Base-by-base conservation (phyloP, 2,888 invertebrate genomes). In the Hartigia nigra region DNA sequence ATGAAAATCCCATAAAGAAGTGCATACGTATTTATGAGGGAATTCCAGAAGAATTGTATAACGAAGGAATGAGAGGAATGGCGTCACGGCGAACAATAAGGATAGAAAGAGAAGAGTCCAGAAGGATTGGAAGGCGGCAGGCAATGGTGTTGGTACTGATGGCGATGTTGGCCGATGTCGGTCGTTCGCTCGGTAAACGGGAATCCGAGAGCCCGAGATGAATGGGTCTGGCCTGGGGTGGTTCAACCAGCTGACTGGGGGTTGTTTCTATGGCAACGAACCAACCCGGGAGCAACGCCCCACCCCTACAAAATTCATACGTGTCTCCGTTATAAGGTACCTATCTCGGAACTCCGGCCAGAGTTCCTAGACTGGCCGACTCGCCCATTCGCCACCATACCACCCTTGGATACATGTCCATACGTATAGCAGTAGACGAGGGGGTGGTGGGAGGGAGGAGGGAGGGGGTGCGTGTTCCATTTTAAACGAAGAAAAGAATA, bases 181-280 rank as follows among this genome's bases (percentile, higher is more conserved):
- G 85, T 85, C 85, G 86, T 83, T 85, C 85, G 88, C 84, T 85
- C 84, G 86, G 83, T 82, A 86, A 84, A 84, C 81, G 80, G 81
- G 80, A 55, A 9, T 9, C 75, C 80, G 80, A 76, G 79, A 80
- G 74, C 81, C 76, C 81, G 83, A 87, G 87, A 90, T 90, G 90
- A 90, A 91, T 91, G 90, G 85, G 86, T 88, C 86, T 87, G 84
- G 83, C 84, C 83, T 84, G 81, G 84, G 84, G 86, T 86, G 83
- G 85, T 87, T 81, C 83, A 80, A 86, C 90, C 91, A 91, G 91
- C 90, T 90, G 90, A 90, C 90, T 90, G 81, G 84, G 86, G 87
- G 86, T 88, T 87, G 90, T 91, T 84, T 87, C 81, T 89, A 90
- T 90, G 87, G 88, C 88, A 88, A 91, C 91, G 80, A 84, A 86